These are phyloP conservation scores for Pavo muticus DNA, from an alignment of 2,113 vertebrate genomes.

Conservation along the genomic window DNA sequence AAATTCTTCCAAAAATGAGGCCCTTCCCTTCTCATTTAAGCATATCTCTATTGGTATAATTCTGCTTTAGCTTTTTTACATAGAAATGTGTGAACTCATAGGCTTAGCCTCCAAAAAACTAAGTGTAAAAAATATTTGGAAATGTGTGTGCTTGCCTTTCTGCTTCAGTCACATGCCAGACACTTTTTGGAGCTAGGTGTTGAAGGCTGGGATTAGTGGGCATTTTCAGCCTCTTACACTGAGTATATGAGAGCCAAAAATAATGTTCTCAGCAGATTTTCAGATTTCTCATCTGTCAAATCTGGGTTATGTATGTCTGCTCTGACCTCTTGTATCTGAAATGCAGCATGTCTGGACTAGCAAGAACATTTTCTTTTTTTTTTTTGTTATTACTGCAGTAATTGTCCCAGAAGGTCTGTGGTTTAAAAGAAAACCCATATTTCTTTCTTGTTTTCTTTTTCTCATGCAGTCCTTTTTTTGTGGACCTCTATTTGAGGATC, in stretches of 20 bases:
- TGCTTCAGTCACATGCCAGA: not conserved
- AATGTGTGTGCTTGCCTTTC: not conserved
- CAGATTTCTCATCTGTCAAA: conserved; percentile 35
- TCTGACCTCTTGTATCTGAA: conserved; percentile 17
- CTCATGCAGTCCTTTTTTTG: not conserved
- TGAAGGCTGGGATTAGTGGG: conserved; percentile 35
- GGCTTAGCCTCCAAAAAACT: not conserved
- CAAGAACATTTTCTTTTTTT: not conserved
- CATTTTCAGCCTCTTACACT: conserved; percentile 35
- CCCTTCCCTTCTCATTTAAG: not conserved
- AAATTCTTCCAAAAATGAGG: not conserved
- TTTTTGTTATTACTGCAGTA: not conserved
- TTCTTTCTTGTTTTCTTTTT: not conserved
- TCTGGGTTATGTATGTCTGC: conserved; percentile 30
- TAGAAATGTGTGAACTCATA: not conserved
- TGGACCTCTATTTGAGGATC: not conserved
- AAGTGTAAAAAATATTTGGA: not conserved
- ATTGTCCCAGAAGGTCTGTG: not conserved
- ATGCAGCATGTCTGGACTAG: not conserved
- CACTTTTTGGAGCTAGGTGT: conserved; percentile 11
- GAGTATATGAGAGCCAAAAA: conserved; percentile 32
- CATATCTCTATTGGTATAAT: not conserved
- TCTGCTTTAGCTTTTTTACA: not conserved
- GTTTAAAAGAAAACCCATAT: not conserved
- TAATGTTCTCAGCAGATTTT: conserved; percentile 31